Base-by-base conservation (phyloP, 1,140 invertebrate genomes). In the Brachionus angularis region DNA sequence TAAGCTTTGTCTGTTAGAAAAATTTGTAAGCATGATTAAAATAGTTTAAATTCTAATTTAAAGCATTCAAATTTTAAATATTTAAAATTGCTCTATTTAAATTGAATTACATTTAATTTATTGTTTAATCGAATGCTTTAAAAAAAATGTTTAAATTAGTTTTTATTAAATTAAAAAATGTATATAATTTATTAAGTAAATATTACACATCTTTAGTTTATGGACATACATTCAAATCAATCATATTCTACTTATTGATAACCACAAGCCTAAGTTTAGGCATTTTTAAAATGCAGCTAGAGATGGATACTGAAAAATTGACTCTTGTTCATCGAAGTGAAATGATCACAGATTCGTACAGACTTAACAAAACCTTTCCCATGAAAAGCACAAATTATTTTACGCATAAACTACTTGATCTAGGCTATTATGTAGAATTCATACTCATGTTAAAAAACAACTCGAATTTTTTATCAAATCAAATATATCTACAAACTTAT, bases 351-450 rank as follows among this genome's bases (percentile, higher is more conserved):
- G 27, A 67, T 23, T 39, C 42, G 5, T 1, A 33, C 1, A 46
- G 2, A 47, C 36, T 67, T 31, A 18, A 18, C 12, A 47, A 50
- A 12, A 7, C 47, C 1, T 67, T 47, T 47, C 47, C 31, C 18
- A 29, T 7, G 1, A 16, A 21, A 67, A 67, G 29, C 16, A 50
- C 46, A 42, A 42, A 16, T 27, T 67, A 33, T 49, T 67, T 67
- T 50, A 46, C 42, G 1, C 62, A 67, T 18, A 46, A 67, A 34
- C 27, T 44, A 21, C 16, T 50, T 27, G 62, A 67, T 36, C 31
- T 67, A 5, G 62, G 62, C n/a, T 27, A 67, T 16, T 67, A 67
- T 67, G 42, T 67, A 3, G 62, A 67, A 31, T 34, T 67, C 8
- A 67, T 67, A 10, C 10, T 42, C 16, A 10, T 25, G 62, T 50